Evolutionary conservation across 64 coral and sea anemone species (phyloP).

Genomic region (Stichodactyla mertensii): DNA sequence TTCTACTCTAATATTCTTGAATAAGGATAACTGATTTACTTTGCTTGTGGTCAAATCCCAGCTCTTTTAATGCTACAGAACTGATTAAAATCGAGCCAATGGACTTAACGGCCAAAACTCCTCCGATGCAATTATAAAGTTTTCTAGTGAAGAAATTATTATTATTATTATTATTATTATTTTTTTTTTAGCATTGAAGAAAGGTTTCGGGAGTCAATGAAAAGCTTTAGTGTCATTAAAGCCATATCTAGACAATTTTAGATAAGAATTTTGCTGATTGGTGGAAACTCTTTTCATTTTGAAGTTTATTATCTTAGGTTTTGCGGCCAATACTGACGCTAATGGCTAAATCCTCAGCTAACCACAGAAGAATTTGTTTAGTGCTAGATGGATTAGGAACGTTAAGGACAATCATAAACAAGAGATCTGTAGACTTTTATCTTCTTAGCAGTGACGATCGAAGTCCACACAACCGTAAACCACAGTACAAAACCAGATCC

Average conservation of each 20-base stretch:
- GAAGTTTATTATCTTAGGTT: background rate
- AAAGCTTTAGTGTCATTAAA: background rate
- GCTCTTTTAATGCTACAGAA: background rate
- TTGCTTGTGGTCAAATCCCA: conserved; percentile 2
- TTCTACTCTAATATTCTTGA: background rate
- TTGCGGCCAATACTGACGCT: conserved; percentile 4
- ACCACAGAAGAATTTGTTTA: conserved; percentile 9
- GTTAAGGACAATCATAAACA: conserved; percentile 7
- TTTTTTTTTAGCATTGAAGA: background rate
- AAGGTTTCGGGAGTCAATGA: background rate
- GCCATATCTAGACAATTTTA: background rate
- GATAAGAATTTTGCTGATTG: background rate
- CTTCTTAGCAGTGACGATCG: background rate
- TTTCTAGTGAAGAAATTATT: background rate
- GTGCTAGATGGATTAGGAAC: background rate
- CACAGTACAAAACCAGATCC: conserved; percentile 2
- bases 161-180: too few species aligned
- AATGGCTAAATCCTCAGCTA: background rate
- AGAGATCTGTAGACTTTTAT: background rate
- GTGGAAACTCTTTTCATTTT: background rate
- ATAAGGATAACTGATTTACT: background rate
- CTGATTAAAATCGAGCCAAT: conserved; percentile 9
- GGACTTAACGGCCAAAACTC: background rate
- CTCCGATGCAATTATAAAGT: background rate
- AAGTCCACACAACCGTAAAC: background rate